A percentile compares a stretch with the other conserved stretches of the same genome.
These are phyloP conservation scores for Ostrea edulis DNA, from an alignment of 1,140 invertebrate genomes.

Conservation along the genomic window DNA sequence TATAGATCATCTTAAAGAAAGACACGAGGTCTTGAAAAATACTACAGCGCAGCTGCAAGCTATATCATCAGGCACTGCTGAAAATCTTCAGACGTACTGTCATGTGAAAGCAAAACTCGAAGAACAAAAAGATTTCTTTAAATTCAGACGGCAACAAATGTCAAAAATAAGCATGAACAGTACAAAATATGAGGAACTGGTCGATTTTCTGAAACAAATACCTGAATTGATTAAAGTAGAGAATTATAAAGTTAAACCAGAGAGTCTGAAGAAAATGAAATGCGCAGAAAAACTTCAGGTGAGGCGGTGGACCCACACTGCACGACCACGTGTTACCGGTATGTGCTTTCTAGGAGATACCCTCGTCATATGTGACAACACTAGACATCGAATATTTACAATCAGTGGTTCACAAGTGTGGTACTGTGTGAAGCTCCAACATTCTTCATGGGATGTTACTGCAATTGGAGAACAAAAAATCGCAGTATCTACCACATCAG, in stretches of 20 bases:
- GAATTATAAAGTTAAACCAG: not conserved
- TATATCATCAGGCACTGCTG: not conserved
- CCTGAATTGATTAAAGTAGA: not conserved
- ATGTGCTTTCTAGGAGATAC: not conserved
- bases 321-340: not conserved
- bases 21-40: not conserved
- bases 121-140: not conserved
- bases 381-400: not conserved
- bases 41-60: not conserved
- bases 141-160: not conserved
- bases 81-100: not conserved
- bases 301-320: not conserved
- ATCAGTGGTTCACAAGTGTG: not conserved
- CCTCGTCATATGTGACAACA: not conserved
- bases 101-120: not conserved
- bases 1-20: not conserved
- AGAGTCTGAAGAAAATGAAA: not conserved
- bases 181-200: not conserved
- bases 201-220: not conserved
- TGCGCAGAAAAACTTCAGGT: not conserved
- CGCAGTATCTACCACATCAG: not conserved
- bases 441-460: not conserved
- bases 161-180: not conserved
- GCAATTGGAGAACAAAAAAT: not conserved
- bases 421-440: not conserved